Conservation (phyloP, 2,888 invertebrate species). For the Ormyrus rosae region DNA sequence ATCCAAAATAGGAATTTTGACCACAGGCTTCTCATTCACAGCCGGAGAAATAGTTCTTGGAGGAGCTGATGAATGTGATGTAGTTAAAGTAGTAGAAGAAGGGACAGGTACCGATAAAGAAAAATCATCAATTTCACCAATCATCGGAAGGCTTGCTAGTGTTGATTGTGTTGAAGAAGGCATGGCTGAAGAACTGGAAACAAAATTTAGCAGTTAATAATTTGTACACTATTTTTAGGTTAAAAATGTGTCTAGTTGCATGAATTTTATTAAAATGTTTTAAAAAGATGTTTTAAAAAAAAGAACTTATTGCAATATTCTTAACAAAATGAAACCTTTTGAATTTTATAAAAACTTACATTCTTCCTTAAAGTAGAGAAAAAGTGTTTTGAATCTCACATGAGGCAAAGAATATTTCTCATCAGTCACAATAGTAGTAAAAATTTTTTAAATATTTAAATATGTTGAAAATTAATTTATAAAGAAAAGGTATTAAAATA, state of each 20-base stretch:
- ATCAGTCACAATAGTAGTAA: not conserved
- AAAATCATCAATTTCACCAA: constrained; percentile 81
- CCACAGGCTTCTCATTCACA: constrained; percentile 55
- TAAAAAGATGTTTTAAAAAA: no score
- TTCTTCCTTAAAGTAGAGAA: no score
- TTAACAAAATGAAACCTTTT: no score
- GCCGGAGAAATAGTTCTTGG: constrained; percentile 57
- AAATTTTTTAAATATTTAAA: not conserved
- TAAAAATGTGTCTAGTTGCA: no score
- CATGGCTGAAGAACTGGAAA: constrained; percentile 80
- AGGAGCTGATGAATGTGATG: constrained; percentile 66
- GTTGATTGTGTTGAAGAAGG: constrained; percentile 80
- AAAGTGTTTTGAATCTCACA: no score
- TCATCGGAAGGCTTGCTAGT: constrained; percentile 86
- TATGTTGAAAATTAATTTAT: not conserved
- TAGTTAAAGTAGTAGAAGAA: constrained; percentile 42
- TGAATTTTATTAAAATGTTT: no score
- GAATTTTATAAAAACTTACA: no score
- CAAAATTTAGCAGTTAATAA: no score
- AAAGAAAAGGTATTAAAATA: not conserved
- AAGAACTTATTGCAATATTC: no score
- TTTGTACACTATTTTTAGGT: no score
- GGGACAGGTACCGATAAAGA: constrained; percentile 62
- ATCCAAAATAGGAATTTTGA: constrained; percentile 51
- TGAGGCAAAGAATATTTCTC: no score